Evolutionary conservation across 37 sponge, comb jelly and placozoan genomes (phyloP).

Genomic region (Agelas oroides): DNA sequence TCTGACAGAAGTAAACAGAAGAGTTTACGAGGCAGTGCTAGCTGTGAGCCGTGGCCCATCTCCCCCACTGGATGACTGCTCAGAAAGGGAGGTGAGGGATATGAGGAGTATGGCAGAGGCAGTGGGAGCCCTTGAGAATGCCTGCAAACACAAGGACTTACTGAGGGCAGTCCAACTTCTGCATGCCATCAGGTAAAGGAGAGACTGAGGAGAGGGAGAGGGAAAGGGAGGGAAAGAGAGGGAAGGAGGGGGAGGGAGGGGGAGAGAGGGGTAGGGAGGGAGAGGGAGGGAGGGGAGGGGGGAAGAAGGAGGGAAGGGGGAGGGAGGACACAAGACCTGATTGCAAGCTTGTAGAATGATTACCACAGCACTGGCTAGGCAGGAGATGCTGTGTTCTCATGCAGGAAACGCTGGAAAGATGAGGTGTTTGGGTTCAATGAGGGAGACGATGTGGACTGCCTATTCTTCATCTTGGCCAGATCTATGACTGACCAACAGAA

Average conservation of each 20-base stretch:
- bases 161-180: conserved; percentile 55
- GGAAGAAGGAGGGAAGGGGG: too few species aligned
- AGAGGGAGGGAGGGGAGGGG: too few species aligned
- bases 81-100: conserved; percentile 1
- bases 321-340: too few species aligned
- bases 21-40: conserved; percentile 13
- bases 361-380: too few species aligned
- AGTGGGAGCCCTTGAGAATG: conserved; percentile 37
- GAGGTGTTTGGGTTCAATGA: conserved; percentile 61
- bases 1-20: conserved; percentile 48
- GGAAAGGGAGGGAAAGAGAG: too few species aligned
- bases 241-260: too few species aligned
- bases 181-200: conserved; percentile 48
- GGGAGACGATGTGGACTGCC: conserved; percentile 72
- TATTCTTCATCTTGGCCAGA: conserved; percentile 73
- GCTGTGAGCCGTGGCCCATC: conserved; percentile 29
- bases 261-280: too few species aligned
- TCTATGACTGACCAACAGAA: conserved; percentile 46
- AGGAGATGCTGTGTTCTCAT: neutral
- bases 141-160: conserved; percentile 43
- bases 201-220: neutral
- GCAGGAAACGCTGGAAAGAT: conserved; percentile 54
- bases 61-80: conserved; percentile 21
- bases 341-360: too few species aligned
- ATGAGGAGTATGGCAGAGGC: conserved; percentile 27